phyloP scores from a whole-genome alignment of 2,888 invertebrate genomes.

The Synergus japonicus region DNA sequence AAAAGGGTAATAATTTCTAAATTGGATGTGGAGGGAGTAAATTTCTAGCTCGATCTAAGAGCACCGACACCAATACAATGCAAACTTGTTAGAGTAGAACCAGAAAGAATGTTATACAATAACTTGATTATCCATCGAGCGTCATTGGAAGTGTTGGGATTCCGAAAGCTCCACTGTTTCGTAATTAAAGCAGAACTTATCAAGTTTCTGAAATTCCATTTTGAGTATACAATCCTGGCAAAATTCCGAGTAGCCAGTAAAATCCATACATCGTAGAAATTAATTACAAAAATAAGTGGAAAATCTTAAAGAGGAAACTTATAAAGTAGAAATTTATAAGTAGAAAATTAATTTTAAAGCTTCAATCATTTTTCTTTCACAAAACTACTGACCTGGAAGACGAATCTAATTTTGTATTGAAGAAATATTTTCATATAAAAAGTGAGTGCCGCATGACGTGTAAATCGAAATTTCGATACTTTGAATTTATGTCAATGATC shows the following conservation, averaged over 20 bases:
- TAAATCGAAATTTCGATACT: neutral
- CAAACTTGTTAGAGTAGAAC: neutral
- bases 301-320: neutral
- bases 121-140: conserved; percentile 37
- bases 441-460: neutral
- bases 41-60: too few species aligned
- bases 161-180: conserved; percentile 24
- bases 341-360: neutral
- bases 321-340: neutral
- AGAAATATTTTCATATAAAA: neutral
- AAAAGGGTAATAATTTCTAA: too few species aligned
- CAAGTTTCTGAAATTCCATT: neutral
- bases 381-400: neutral
- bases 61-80: too few species aligned
- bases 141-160: conserved; percentile 28
- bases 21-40: too few species aligned
- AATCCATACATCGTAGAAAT: neutral
- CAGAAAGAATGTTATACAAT: conserved; percentile 17
- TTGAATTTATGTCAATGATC: conserved; percentile 12
- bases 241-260: neutral
- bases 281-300: neutral
- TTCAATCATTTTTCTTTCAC: neutral
- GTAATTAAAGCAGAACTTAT: conserved; percentile 31
- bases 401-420: neutral
- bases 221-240: neutral